phyloP scores from a whole-genome alignment of 2,888 invertebrate genomes.

The Epicampocera succincta region DNA sequence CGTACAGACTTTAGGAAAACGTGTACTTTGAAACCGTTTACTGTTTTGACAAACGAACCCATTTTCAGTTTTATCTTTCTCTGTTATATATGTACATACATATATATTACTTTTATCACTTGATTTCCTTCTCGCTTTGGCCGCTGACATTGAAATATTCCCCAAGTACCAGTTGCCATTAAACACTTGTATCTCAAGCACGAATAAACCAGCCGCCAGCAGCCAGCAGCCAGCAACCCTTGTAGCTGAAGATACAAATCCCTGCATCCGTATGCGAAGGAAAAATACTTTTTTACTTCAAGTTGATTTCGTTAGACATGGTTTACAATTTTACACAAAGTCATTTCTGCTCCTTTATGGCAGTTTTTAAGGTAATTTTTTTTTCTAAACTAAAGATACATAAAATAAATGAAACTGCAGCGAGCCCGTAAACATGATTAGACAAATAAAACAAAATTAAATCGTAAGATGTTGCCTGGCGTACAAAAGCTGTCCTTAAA shows the following conservation, averaged over 20 bases:
- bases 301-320: slow-evolving; percentile 67
- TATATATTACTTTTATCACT: slow-evolving; percentile 13
- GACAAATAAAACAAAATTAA: slow-evolving; percentile 42
- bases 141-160: slow-evolving; percentile 65
- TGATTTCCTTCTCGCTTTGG: slow-evolving; percentile 1
- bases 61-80: slow-evolving; percentile 43
- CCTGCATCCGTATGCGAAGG: slow-evolving; percentile 13
- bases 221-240: slow-evolving; percentile 44
- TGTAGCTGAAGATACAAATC: not conserved
- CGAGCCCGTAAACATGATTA: slow-evolving; percentile 43
- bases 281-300: slow-evolving; percentile 24
- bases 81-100: too few species aligned
- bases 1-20: slow-evolving; percentile 31
- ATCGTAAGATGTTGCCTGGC: slow-evolving; percentile 31
- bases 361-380: slow-evolving; percentile 5
- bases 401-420: slow-evolving; percentile 42
- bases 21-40: slow-evolving; percentile 58
- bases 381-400: slow-evolving; percentile 20
- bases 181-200: slow-evolving; percentile 64
- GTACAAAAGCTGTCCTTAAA: slow-evolving; percentile 6
- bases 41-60: slow-evolving; percentile 57
- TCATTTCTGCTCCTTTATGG: slow-evolving; percentile 29
- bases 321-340: slow-evolving; percentile 64
- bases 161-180: slow-evolving; percentile 64
- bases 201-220: slow-evolving; percentile 32